Conservation (phyloP, 2,113 vertebrate genomes). For the Varanus komodoensis region DNA sequence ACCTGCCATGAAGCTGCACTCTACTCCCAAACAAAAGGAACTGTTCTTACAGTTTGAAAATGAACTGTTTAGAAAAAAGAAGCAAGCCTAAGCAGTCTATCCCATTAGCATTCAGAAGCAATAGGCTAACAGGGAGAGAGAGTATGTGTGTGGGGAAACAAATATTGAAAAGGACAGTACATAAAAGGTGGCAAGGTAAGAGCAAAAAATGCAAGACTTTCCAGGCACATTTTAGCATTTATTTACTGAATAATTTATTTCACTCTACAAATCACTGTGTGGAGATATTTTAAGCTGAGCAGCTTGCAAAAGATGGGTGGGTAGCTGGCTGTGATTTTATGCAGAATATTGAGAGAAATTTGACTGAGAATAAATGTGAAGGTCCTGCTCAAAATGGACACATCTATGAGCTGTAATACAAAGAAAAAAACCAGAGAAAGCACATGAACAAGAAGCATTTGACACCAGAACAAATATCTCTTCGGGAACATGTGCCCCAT, state of each 20-base stretch:
- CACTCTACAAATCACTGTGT: not conserved
- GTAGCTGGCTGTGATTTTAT: not conserved
- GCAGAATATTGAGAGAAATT: not conserved
- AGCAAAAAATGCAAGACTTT: not conserved
- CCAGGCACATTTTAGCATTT: not conserved
- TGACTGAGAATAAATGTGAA: constrained; percentile 10
- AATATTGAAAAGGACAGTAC: not conserved
- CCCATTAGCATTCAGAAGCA: constrained; percentile 30
- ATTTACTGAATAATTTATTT: too few species aligned
- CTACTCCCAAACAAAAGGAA: not conserved
- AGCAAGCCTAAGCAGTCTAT: not conserved
- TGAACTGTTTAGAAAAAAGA: constrained; percentile 39
- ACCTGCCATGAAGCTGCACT: not conserved
- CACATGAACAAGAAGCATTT: not conserved
- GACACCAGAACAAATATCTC: not conserved
- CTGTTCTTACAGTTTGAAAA: constrained; percentile 42
- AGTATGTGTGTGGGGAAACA: not conserved
- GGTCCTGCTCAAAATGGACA: not conserved
- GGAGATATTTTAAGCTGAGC: not conserved
- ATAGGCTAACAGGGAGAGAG: not conserved
- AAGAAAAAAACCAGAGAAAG: not conserved
- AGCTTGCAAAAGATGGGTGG: not conserved
- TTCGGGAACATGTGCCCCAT: not conserved
- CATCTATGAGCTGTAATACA: not conserved
- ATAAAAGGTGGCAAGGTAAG: not conserved